Evolutionary conservation across 2,888 invertebrate species (phyloP).

Genomic region (Hyposoter didymator): DNA sequence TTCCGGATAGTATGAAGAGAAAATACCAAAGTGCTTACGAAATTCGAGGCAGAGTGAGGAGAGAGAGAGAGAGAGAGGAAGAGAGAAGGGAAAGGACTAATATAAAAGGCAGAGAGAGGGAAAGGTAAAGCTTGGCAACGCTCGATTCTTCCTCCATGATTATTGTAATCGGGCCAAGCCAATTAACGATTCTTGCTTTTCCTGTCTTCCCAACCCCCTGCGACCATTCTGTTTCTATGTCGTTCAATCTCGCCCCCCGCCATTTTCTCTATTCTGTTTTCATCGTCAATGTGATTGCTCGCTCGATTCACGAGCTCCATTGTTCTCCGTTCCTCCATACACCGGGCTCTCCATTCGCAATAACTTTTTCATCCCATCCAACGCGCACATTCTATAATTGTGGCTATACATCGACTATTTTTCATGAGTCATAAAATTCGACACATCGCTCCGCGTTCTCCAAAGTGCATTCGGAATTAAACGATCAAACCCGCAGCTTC

Average conservation of each 20-base stretch:
- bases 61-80: no score
- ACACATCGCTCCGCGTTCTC: slow-evolving; percentile 58
- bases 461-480: slow-evolving; percentile 49
- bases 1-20: slow-evolving; percentile 21
- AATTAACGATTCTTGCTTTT: slow-evolving; percentile 66
- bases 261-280: slow-evolving; percentile 34
- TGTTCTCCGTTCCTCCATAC: slow-evolving; percentile 41
- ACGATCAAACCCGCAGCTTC: slow-evolving; percentile 26
- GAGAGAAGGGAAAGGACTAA: neutral
- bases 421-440: slow-evolving; percentile 25
- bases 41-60: neutral
- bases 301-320: slow-evolving; percentile 42
- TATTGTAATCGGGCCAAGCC: slow-evolving; percentile 67
- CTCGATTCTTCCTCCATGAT: slow-evolving; percentile 62
- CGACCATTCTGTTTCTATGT: slow-evolving; percentile 12
- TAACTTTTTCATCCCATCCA: slow-evolving; percentile 43
- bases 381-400: slow-evolving; percentile 40
- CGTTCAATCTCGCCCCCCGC: neutral
- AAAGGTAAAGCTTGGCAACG: slow-evolving; percentile 48
- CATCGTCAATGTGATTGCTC: slow-evolving; percentile 60
- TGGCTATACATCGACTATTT: slow-evolving; percentile 36
- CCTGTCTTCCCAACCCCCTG: neutral
- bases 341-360: slow-evolving; percentile 38
- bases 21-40: slow-evolving; percentile 34
- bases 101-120: slow-evolving; percentile 20